These are phyloP conservation scores for Tonatia bakeri DNA, from an alignment of 2,113 vertebrate genomes.

Conservation along the genomic window DNA sequence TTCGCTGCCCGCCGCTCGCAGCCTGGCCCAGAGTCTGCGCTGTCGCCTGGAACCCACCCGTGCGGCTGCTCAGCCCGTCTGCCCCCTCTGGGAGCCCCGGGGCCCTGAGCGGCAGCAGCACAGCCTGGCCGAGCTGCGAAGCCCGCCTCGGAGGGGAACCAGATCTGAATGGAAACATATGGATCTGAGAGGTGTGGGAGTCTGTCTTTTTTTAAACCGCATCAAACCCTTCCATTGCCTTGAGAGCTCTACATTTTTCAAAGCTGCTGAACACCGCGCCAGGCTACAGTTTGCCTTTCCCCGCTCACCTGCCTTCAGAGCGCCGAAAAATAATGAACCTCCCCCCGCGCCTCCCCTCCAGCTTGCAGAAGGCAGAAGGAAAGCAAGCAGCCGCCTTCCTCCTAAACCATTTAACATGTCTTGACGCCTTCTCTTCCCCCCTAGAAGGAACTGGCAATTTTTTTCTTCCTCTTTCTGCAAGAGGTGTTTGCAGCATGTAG, in stretches of 20 bases:
- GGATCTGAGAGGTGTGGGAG: not conserved
- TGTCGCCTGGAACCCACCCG: not conserved
- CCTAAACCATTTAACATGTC: not conserved
- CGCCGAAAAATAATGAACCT: not conserved
- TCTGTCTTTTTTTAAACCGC: not conserved
- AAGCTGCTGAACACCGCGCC: not conserved
- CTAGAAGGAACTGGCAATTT: not conserved
- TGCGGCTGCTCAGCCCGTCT: not conserved
- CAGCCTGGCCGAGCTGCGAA: not conserved
- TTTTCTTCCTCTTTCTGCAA: not conserved
- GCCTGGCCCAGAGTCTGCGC: not conserved
- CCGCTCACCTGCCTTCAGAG: conserved; percentile 26
- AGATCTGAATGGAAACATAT: not conserved
- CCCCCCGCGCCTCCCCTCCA: not conserved
- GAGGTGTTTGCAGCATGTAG: not conserved
- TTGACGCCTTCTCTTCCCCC: not conserved
- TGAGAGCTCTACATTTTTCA: not conserved
- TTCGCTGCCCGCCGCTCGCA: not conserved
- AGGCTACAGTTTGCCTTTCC: not conserved
- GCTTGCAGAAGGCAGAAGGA: conserved; percentile 12
- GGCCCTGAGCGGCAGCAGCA: not conserved
- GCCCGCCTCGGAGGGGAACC: not conserved
- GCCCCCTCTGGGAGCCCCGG: not conserved
- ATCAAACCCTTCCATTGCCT: conserved; percentile 25
- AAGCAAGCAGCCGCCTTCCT: conserved; percentile 29